phyloP scores from a whole-genome alignment of 2,113 vertebrate species.

The Otis tarda region DNA sequence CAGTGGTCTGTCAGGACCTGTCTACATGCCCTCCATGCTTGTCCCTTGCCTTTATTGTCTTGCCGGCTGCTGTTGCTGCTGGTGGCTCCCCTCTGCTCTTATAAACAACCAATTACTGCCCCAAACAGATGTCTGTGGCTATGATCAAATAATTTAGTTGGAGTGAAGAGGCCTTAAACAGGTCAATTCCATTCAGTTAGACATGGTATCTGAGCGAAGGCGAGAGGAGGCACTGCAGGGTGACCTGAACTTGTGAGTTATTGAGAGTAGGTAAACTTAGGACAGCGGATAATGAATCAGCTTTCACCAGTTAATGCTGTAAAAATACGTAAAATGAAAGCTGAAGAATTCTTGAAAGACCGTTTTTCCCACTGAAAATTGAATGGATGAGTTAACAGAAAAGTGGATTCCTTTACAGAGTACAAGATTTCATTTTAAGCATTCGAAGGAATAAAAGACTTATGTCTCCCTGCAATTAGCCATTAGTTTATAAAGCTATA shows the following conservation, averaged over 20 bases:
- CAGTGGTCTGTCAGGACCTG: constrained; percentile 73
- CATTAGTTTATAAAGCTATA: background rate
- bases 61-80: constrained; percentile 53
- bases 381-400: background rate
- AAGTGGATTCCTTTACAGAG: background rate
- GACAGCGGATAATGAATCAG: constrained; percentile 46
- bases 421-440: background rate
- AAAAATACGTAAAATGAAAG: constrained; percentile 26
- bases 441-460: background rate
- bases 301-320: background rate
- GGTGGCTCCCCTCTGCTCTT: constrained; percentile 73
- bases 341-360: background rate
- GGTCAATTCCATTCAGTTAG: constrained; percentile 88
- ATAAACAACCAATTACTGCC: constrained; percentile 87
- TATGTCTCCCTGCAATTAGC: background rate
- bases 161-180: constrained; percentile 82
- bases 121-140: constrained; percentile 86
- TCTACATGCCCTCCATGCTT: constrained; percentile 72
- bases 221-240: constrained; percentile 68
- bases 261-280: constrained; percentile 54
- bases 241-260: constrained; percentile 69
- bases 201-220: constrained; percentile 79
- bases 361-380: background rate
- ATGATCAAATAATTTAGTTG: constrained; percentile 87
- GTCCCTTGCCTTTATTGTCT: constrained; percentile 79